A percentile compares a stretch with the other conserved stretches of the same genome.
Conservation (phyloP, 1,140 invertebrate species). For the Ips nitidus region DNA sequence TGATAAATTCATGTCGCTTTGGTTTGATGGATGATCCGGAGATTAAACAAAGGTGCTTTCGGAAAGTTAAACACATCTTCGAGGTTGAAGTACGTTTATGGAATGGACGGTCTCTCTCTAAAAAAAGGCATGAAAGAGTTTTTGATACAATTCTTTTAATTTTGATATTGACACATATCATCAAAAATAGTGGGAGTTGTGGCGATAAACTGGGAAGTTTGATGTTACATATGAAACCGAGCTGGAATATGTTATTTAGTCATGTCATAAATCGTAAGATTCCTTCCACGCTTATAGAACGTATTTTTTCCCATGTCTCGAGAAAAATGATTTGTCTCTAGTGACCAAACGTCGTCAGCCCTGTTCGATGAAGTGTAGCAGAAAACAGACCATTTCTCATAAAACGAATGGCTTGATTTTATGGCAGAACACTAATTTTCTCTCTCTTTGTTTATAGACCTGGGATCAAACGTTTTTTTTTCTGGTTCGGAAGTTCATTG, state of each 20-base stretch:
- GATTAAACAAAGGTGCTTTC: conserved; percentile 3
- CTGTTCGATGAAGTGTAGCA: conserved; percentile 19
- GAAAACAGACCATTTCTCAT: conserved; percentile 26
- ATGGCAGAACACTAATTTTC: conserved; percentile 20
- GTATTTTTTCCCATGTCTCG: conserved; percentile 17
- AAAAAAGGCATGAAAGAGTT: no score
- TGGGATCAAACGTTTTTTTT: no score
- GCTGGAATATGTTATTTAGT: conserved; percentile 5
- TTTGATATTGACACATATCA: no score
- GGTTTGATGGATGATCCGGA: conserved; percentile 2
- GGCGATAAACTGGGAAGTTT: no score
- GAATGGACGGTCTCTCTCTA: no score
- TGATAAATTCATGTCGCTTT: conserved; percentile 6
- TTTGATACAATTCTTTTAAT: no score
- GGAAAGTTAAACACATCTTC: not conserved
- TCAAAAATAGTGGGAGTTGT: no score
- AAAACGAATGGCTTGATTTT: conserved; percentile 20
- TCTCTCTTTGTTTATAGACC: not conserved
- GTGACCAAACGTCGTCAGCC: conserved; percentile 22
- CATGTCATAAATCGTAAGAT: conserved; percentile 26
- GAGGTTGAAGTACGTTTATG: no score
- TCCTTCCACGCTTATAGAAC: conserved; percentile 18
- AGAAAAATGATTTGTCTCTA: conserved; percentile 29
- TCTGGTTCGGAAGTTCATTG: no score
- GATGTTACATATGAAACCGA: no score